These are phyloP conservation scores for Sericinus montela DNA, from an alignment of 2,888 invertebrate genomes.

Conservation along the genomic window DNA sequence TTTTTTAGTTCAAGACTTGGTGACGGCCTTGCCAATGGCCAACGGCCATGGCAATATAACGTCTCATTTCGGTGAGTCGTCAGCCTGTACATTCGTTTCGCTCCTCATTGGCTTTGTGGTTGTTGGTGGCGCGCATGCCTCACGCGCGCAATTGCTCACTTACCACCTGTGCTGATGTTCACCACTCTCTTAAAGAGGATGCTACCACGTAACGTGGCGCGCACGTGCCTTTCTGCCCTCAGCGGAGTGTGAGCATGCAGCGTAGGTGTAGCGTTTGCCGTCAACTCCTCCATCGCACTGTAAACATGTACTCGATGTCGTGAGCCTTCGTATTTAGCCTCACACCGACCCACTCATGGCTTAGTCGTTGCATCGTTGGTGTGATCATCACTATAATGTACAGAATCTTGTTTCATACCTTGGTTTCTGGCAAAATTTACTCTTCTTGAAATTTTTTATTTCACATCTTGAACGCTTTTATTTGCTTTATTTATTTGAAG, in stretches of 20 bases:
- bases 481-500: conserved; percentile 51
- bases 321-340: conserved; percentile 65
- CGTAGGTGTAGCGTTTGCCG: conserved; percentile 45
- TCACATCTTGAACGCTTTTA: conserved; percentile 52
- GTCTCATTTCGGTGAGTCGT: conserved; percentile 79
- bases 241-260: conserved; percentile 45
- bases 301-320: conserved; percentile 59
- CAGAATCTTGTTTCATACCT: conserved; percentile 47
- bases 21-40: conserved; percentile 78
- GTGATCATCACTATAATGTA: conserved; percentile 55
- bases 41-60: conserved; percentile 78
- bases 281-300: conserved; percentile 52
- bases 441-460: conserved; percentile 58
- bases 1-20: conserved; percentile 80
- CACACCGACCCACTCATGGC: conserved; percentile 67
- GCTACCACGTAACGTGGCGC: not conserved
- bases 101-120: conserved; percentile 74
- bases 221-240: conserved; percentile 22
- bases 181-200: conserved; percentile 22
- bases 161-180: conserved; percentile 48
- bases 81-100: conserved; percentile 59
- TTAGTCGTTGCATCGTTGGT: conserved; percentile 71
- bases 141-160: conserved; percentile 52
- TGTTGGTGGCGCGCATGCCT: conserved; percentile 69
- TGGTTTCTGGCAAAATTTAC: conserved; percentile 46